Evolutionary conservation across 2,113 vertebrate genomes (phyloP).

Genomic region (Plestiodon gilberti): DNA sequence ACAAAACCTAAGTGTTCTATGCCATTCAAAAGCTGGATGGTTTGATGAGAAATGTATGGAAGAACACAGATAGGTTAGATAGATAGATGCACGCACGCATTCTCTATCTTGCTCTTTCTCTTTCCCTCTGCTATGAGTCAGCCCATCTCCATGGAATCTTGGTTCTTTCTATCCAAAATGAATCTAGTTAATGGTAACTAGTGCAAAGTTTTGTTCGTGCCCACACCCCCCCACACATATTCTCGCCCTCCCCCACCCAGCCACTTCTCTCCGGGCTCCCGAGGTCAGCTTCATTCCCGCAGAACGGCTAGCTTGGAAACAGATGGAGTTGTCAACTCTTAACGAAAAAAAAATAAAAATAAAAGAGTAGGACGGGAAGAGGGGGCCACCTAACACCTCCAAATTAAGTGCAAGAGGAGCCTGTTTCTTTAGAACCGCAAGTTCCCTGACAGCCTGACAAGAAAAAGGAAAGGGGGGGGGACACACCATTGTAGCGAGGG

Average conservation of each 20-base stretch:
- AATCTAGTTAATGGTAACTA: not conserved
- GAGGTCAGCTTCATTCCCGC: not conserved
- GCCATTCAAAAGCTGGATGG: not conserved
- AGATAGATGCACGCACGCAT: not conserved
- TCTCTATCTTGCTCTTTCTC: too few species aligned
- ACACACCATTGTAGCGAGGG: not conserved
- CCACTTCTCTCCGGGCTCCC: not conserved
- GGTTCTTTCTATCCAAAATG: not conserved
- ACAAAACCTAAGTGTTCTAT: not conserved
- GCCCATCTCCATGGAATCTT: not conserved
- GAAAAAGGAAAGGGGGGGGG: too few species aligned
- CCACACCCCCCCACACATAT: not conserved
- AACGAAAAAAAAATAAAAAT: slow-evolving; percentile 25
- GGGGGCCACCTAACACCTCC: slow-evolving; percentile 4
- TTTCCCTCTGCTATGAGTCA: not conserved
- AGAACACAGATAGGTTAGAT: not conserved
- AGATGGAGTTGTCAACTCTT: slow-evolving; percentile 21
- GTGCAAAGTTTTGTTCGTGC: not conserved
- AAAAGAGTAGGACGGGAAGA: slow-evolving; percentile 7
- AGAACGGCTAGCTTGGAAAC: slow-evolving; percentile 13
- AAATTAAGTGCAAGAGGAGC: not conserved
- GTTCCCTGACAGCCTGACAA: not conserved
- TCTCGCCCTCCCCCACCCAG: not conserved
- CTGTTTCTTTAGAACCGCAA: not conserved
- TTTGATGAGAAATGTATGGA: not conserved